Conservation (phyloP, 2,888 invertebrate genomes). For the Stenotaenia linearis region DNA sequence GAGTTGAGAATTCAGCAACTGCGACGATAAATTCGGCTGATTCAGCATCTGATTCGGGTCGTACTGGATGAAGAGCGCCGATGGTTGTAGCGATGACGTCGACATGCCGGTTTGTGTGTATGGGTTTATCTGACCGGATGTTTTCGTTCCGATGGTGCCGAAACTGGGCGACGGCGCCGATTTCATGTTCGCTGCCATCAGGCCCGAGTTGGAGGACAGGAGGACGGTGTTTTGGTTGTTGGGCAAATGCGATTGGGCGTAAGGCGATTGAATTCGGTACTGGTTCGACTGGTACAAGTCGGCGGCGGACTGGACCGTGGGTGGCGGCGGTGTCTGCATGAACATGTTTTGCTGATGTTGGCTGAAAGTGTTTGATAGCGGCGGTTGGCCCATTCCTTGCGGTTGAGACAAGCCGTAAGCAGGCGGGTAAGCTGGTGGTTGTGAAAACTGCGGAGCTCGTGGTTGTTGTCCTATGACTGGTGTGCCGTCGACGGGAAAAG, state of each 20-base stretch:
- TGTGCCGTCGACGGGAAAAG: slow-evolving; percentile 62
- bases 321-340: slow-evolving; percentile 55
- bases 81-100: slow-evolving; percentile 34
- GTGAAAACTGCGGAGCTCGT: slow-evolving; percentile 33
- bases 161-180: slow-evolving; percentile 61
- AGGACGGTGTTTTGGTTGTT: slow-evolving; percentile 81
- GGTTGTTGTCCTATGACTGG: slow-evolving; percentile 44
- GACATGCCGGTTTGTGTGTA: slow-evolving; percentile 33
- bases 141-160: slow-evolving; percentile 70
- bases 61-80: slow-evolving; percentile 58
- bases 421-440: slow-evolving; percentile 27
- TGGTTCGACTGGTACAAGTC: slow-evolving; percentile 64
- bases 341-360: slow-evolving; percentile 48
- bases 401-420: slow-evolving; percentile 54
- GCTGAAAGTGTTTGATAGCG: slow-evolving; percentile 45
- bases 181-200: slow-evolving; percentile 83
- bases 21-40: slow-evolving; percentile 53
- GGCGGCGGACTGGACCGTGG: slow-evolving; percentile 52
- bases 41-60: slow-evolving; percentile 50
- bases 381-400: slow-evolving; percentile 43
- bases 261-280: slow-evolving; percentile 58
- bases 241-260: slow-evolving; percentile 65
- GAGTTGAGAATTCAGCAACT: slow-evolving; percentile 59
- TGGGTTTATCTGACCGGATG: slow-evolving; percentile 26
- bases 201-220: slow-evolving; percentile 72